Conservation (phyloP, 1,140 invertebrate genomes). For the Nebria ingens region DNA sequence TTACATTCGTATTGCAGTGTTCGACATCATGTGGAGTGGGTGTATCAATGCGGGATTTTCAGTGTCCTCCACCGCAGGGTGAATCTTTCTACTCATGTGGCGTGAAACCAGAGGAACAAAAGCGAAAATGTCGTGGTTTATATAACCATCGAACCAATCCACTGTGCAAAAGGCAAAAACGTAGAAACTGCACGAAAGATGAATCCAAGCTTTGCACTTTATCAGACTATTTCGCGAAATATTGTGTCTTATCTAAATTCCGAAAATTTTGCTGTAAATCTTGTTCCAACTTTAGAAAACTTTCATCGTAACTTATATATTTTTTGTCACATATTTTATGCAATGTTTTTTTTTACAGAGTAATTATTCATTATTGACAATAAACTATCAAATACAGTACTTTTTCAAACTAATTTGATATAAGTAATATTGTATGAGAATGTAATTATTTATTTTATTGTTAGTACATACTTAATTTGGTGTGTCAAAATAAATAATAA, state of each 20-base stretch:
- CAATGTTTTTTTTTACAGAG: too few species aligned
- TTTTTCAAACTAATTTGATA: background rate
- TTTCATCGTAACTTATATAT: background rate
- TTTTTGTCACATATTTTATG: background rate
- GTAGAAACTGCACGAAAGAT: conserved; percentile 33
- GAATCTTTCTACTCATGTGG: conserved; percentile 40
- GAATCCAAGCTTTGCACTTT: conserved; percentile 38
- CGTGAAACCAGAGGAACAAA: conserved; percentile 32
- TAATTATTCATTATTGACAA: too few species aligned
- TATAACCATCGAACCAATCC: conserved; percentile 18
- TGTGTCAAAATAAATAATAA: too few species aligned
- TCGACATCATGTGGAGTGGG: conserved; percentile 66
- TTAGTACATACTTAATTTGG: background rate
- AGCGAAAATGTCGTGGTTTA: conserved; percentile 28
- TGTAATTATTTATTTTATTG: background rate
- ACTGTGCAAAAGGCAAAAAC: conserved; percentile 23
- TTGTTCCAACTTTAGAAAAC: conserved; percentile 43
- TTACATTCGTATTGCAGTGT: conserved; percentile 47
- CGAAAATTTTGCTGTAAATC: conserved; percentile 44
- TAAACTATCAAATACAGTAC: background rate
- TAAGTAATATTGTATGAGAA: background rate
- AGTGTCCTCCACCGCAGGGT: conserved; percentile 46
- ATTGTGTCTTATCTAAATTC: conserved; percentile 44
- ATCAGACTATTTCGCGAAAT: conserved; percentile 35
- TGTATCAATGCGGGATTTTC: conserved; percentile 48